Conservation (phyloP, 1,140 invertebrate genomes). For the Myzus persicae region DNA sequence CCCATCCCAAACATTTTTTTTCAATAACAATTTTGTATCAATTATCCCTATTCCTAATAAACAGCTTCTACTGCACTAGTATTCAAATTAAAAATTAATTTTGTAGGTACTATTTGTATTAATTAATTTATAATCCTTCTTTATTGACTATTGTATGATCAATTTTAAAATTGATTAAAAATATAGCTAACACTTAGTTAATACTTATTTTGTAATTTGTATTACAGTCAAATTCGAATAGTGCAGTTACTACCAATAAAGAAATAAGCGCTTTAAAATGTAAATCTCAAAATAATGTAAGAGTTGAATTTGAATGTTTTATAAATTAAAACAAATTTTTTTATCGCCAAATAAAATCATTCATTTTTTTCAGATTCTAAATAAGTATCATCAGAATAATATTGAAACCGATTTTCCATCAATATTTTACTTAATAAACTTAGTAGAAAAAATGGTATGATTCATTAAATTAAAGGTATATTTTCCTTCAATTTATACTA, state of each 20-base stretch:
- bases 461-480: not conserved
- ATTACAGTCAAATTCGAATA: not conserved
- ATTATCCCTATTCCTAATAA: no score
- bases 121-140: not conserved
- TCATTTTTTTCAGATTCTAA: not conserved
- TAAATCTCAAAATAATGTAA: constrained; percentile 5
- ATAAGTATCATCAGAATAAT: not conserved
- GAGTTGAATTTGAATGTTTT: not conserved
- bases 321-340: not conserved
- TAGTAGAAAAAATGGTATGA: constrained; percentile 32
- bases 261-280: not conserved
- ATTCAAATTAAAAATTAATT: not conserved
- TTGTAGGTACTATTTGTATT: not conserved
- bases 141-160: not conserved
- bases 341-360: not conserved
- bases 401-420: not conserved
- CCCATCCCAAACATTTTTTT: no score
- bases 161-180: not conserved
- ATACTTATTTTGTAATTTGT: not conserved
- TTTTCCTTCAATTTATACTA: not conserved
- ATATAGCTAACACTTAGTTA: not conserved
- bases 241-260: not conserved
- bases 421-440: not conserved
- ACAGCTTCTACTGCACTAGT: no score
- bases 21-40: no score